Evolutionary conservation across 2,113 vertebrate genomes (phyloP).

Genomic region (Rostratula benghalensis): DNA sequence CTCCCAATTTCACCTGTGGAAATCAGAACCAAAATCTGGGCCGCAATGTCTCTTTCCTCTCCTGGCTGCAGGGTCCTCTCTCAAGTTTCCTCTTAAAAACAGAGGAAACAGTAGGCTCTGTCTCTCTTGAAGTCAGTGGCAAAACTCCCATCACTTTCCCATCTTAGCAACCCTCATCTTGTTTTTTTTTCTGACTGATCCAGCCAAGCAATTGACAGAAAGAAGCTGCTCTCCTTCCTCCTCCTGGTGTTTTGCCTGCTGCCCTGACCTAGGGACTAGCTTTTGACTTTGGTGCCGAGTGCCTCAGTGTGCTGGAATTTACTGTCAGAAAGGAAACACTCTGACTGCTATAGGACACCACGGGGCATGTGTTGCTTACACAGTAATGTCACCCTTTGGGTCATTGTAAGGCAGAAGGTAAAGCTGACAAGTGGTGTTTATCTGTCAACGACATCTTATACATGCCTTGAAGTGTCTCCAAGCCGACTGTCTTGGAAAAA

Average conservation of each 20-base stretch:
- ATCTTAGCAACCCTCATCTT: neutral
- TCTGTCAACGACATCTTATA: conserved; percentile 62
- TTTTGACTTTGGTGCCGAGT: conserved; percentile 25
- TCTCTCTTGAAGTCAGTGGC: neutral
- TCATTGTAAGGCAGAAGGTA: conserved; percentile 58
- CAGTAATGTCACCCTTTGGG: conserved; percentile 64
- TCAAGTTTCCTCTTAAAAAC: neutral
- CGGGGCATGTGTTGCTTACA: conserved; percentile 65
- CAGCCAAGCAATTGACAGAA: neutral
- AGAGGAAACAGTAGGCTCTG: neutral
- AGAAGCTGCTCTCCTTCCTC: neutral
- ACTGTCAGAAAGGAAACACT: conserved; percentile 68
- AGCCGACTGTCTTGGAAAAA: conserved; percentile 35
- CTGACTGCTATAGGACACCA: conserved; percentile 58
- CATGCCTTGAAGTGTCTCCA: conserved; percentile 60
- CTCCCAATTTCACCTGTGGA: neutral
- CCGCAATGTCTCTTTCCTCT: neutral
- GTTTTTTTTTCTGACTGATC: neutral
- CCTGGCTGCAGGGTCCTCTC: neutral
- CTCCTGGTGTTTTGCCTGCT: neutral
- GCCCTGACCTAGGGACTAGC: conserved; percentile 15
- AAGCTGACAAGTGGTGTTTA: conserved; percentile 63
- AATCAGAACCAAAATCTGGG: neutral
- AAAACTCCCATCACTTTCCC: neutral
- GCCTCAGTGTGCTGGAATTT: conserved; percentile 18